Percentiles rank a stretch among this genome's conserved stretches.
phyloP scores from a whole-genome alignment of 2,888 invertebrate species.

The Ecliptopera silaceata region DNA sequence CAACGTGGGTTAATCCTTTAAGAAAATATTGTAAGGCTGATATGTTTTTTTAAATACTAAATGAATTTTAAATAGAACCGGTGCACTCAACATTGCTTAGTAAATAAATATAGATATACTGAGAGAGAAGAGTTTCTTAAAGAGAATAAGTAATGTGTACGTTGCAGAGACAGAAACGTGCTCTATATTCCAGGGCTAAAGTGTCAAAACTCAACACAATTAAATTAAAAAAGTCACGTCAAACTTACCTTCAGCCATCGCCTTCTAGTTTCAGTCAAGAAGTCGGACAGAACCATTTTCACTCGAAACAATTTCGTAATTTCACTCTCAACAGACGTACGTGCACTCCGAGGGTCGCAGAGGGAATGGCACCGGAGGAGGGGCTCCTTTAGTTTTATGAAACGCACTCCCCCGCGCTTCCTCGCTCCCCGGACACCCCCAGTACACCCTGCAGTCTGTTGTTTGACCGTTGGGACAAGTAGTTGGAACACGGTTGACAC shows the following conservation, averaged over 20 bases:
- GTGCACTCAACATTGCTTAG: no score
- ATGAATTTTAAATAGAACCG: no score
- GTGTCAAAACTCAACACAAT: no score
- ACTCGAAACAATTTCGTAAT: conserved; percentile 21
- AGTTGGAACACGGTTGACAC: conserved; percentile 21
- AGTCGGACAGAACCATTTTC: conserved; percentile 73
- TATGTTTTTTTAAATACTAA: conserved; percentile 14
- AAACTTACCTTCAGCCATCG: conserved; percentile 71
- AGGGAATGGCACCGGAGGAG: conserved; percentile 57
- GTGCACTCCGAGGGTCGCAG: conserved; percentile 36
- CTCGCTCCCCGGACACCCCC: conserved; percentile 27
- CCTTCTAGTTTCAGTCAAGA: conserved; percentile 73
- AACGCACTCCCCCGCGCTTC: conserved; percentile 35
- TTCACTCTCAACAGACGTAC: conserved; percentile 43
- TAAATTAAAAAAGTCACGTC: neutral
- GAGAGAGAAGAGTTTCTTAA: no score
- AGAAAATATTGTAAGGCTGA: conserved; percentile 17
- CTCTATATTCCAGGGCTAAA: no score
- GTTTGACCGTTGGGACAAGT: conserved; percentile 24
- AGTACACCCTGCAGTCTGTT: conserved; percentile 5
- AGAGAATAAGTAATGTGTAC: no score
- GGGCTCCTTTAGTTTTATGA: conserved; percentile 33
- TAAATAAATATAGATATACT: no score
- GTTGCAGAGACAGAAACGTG: no score
- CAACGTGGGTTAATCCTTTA: no score